Conservation (phyloP, 2,888 invertebrate species). For the Idaea straminata region DNA sequence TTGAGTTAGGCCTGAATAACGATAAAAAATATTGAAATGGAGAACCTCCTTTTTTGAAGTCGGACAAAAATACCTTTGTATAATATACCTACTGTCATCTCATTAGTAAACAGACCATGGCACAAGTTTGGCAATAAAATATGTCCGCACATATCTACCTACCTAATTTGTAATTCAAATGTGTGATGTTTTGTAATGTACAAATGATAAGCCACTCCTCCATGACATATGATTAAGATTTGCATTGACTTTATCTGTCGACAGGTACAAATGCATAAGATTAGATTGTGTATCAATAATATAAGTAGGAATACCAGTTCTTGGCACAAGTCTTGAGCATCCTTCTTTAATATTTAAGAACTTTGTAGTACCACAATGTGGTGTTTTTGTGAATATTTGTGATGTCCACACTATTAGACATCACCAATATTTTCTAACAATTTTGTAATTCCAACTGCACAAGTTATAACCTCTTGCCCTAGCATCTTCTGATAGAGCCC, state of each 20-base stretch:
- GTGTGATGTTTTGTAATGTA: neutral
- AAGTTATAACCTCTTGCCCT: too few relatives aligned
- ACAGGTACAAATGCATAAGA: neutral
- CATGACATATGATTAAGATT: neutral
- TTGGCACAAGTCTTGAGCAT: neutral
- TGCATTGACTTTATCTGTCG: neutral
- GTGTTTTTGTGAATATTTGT: too few relatives aligned
- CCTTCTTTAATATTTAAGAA: too few relatives aligned
- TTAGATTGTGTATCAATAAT: conserved; percentile 4
- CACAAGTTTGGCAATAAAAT: neutral
- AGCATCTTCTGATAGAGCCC: too few relatives aligned
- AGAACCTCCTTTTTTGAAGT: neutral
- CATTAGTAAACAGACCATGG: neutral
- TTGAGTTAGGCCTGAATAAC: too few relatives aligned
- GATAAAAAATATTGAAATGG: too few relatives aligned
- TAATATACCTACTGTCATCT: neutral
- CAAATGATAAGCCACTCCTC: neutral
- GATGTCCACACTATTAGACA: too few relatives aligned
- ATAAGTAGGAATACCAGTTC: neutral
- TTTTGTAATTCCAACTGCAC: too few relatives aligned
- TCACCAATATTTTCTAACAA: too few relatives aligned
- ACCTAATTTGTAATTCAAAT: neutral
- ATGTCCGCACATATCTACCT: neutral
- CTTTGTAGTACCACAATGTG: too few relatives aligned
- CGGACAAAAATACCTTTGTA: neutral